phyloP scores from a whole-genome alignment of 2,797 vertebrate species.

The Arctocebus calabarensis region DNA sequence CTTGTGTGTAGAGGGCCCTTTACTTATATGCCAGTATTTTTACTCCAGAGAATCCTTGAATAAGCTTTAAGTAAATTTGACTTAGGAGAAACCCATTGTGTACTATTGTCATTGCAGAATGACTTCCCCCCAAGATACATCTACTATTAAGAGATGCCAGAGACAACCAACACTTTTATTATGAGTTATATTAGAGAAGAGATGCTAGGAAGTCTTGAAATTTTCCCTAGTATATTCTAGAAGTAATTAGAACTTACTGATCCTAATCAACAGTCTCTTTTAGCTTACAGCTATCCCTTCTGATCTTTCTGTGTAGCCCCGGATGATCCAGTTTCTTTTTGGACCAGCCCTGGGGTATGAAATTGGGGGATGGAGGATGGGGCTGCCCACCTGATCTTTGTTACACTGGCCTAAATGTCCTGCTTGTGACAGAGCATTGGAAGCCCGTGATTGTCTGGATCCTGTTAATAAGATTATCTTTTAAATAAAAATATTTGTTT shows the following conservation, averaged over 20 bases:
- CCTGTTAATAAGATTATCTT: slow-evolving; percentile 9
- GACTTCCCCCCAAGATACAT: background rate
- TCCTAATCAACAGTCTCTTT: slow-evolving; percentile 62
- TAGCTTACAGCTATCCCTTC: slow-evolving; percentile 66
- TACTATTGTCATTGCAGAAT: background rate
- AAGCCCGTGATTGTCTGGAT: slow-evolving; percentile 55
- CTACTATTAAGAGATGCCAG: background rate
- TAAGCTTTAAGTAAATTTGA: background rate
- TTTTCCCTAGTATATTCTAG: slow-evolving; percentile 44
- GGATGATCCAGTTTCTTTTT: slow-evolving; percentile 69
- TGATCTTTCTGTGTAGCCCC: slow-evolving; percentile 67
- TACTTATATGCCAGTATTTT: background rate
- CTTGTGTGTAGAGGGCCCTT: background rate
- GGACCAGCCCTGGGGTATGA: slow-evolving; percentile 62
- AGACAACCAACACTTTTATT: background rate
- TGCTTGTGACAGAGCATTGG: slow-evolving; percentile 43
- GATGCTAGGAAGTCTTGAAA: background rate
- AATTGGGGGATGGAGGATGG: slow-evolving; percentile 43
- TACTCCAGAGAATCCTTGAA: background rate
- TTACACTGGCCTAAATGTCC: background rate
- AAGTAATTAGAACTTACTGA: slow-evolving; percentile 53
- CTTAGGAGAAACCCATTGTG: slow-evolving; percentile 1
- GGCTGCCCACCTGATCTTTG: slow-evolving; percentile 23
- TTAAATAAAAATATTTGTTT: slow-evolving; percentile 41
- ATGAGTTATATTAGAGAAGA: background rate